Base-by-base conservation (phyloP, 35 echinoderm and acorn worm genomes). In the Ptychodera flava region DNA sequence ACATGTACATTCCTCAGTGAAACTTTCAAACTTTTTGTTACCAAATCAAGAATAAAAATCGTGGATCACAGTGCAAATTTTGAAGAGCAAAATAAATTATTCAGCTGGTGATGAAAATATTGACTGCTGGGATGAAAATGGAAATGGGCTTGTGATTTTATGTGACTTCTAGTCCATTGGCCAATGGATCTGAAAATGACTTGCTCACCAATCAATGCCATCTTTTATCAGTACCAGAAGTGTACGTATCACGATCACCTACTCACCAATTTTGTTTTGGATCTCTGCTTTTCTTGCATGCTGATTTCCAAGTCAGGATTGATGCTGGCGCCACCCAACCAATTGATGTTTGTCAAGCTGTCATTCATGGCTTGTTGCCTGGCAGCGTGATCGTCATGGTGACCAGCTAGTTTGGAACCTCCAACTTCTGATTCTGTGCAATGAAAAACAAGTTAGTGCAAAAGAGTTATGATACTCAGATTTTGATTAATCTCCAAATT, bases 321-420 rank as follows among this genome's bases (percentile, higher is more conserved):
- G 22, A 64, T 22, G 22, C 45, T 22, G 6, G 22, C 22, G 45
- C 6, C 22, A 12, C 45, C 45, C 52, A 99, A 83, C 96, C 96
- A 99, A 28, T 92, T 99, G 45, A 99, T 99, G 80, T 99, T 99
- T 15, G 96, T 99, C 31, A 99, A 75, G 78, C 96, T 99, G 78
- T 94, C 93, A 89, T 94, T 22, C 45, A 64, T 64, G 45, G 45
- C 45, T n/a, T n/a, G n/a, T n/a, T n/a, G n/a, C n/a, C n/a, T n/a
- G n/a, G n/a, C n/a, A n/a, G n/a, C n/a, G n/a, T n/a, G n/a, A n/a
- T n/a, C n/a, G n/a, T n/a, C n/a, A n/a, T n/a, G n/a, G n/a, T n/a
- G n/a, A n/a, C n/a, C n/a, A n/a, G n/a, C n/a, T n/a, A n/a, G n/a
- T n/a, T n/a, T n/a, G n/a, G n/a, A n/a, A n/a, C n/a, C n/a, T n/a